phyloP scores from a whole-genome alignment of 1,140 invertebrate species.

The Galleria mellonella region DNA sequence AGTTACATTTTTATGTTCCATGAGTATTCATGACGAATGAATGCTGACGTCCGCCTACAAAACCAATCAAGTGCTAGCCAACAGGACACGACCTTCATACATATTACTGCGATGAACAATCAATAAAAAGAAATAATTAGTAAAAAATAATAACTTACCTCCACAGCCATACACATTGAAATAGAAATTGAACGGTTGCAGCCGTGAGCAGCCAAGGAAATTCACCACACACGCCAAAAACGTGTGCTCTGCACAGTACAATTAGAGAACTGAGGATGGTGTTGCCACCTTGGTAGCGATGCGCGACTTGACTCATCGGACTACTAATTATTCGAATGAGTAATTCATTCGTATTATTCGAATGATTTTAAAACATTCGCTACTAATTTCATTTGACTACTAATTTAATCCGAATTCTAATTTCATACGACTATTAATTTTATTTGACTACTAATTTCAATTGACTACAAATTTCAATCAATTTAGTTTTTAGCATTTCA shows the following conservation, averaged over 20 bases:
- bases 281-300: constrained; percentile 2
- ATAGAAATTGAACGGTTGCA: constrained; percentile 72
- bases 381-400: no score
- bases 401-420: no score
- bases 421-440: no score
- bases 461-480: no score
- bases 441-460: no score
- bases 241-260: constrained; percentile 55
- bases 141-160: constrained; percentile 45
- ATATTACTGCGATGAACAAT: constrained; percentile 3
- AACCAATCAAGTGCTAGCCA: no score
- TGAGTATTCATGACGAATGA: constrained; percentile 32
- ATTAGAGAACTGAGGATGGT: constrained; percentile 31
- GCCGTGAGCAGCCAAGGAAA: constrained; percentile 67
- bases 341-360: no score
- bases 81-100: constrained; percentile 45
- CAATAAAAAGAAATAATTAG: background rate
- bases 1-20: no score
- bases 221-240: constrained; percentile 62
- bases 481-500: no score
- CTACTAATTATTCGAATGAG: no score
- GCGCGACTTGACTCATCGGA: no score
- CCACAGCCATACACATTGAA: constrained; percentile 76
- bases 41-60: constrained; percentile 39
- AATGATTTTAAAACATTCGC: no score